Conservation (phyloP, 2,888 invertebrate species). For the Drosophila anomalata region DNA sequence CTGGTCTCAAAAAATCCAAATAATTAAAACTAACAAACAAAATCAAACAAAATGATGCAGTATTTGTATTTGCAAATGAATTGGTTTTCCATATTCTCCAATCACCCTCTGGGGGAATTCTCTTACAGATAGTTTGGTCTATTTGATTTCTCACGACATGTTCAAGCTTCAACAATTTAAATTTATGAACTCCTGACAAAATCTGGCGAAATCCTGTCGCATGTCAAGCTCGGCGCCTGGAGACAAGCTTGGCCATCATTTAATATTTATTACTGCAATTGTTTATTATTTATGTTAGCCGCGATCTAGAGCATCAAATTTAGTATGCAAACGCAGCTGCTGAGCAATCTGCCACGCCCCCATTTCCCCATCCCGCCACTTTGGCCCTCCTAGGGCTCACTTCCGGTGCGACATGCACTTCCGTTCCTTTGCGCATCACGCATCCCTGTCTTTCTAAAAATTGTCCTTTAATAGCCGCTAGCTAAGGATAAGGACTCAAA, state of each 20-base stretch:
- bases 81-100: not conserved
- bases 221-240: conserved; percentile 20
- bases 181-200: conserved; percentile 1
- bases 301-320: conserved; percentile 58
- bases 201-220: conserved; percentile 22
- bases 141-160: not conserved
- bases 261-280: conserved; percentile 54
- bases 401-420: conserved; percentile 76
- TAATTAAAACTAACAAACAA: not conserved
- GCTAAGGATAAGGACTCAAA: conserved; percentile 34
- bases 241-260: conserved; percentile 47
- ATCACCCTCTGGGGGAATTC: conserved; percentile 1
- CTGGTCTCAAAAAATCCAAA: not conserved
- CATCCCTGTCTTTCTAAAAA: conserved; percentile 49
- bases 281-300: conserved; percentile 63
- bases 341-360: conserved; percentile 14
- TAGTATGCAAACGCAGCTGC: conserved; percentile 67
- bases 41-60: not conserved
- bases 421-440: conserved; percentile 64
- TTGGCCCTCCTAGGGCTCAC: conserved; percentile 32
- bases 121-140: not conserved
- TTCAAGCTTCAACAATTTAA: not conserved
- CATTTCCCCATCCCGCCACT: too few species aligned
- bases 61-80: not conserved
- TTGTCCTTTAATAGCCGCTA: conserved; percentile 52